Evolutionary conservation across 2,113 vertebrate genomes (phyloP).

Genomic region (Heterotilapia buettikoferi): DNA sequence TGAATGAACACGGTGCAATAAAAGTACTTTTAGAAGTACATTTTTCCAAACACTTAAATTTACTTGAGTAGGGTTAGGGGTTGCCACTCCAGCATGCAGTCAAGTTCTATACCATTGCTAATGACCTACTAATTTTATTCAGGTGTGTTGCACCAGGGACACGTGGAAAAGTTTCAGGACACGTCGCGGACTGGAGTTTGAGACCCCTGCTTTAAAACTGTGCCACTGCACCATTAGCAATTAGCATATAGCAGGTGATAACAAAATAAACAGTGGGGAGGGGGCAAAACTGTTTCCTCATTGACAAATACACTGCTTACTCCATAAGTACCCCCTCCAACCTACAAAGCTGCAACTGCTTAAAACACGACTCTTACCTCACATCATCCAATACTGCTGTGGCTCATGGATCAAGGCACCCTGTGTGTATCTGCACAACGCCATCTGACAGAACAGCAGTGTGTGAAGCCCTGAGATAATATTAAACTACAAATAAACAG

Average conservation of each 20-base stretch:
- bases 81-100: neutral
- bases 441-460: neutral
- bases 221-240: neutral
- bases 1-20: neutral
- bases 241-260: neutral
- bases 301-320: neutral
- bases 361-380: neutral
- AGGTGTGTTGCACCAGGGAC: neutral
- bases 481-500: neutral
- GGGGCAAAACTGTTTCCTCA: accelerated
- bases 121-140: neutral
- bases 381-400: accelerated
- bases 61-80: neutral
- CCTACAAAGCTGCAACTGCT: neutral
- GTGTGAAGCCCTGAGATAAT: neutral
- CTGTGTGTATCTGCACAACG: neutral
- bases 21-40: neutral
- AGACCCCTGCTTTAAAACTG: accelerated
- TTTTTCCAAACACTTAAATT: neutral
- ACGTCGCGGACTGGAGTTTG: neutral
- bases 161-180: neutral
- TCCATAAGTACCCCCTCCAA: neutral
- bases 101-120: neutral
- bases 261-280: neutral
- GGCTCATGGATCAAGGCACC: neutral